Evolutionary conservation across 2,113 vertebrate genomes (phyloP), one percentile per base, ranked within the genome.

Genomic region (Tringa solitaria): DNA sequence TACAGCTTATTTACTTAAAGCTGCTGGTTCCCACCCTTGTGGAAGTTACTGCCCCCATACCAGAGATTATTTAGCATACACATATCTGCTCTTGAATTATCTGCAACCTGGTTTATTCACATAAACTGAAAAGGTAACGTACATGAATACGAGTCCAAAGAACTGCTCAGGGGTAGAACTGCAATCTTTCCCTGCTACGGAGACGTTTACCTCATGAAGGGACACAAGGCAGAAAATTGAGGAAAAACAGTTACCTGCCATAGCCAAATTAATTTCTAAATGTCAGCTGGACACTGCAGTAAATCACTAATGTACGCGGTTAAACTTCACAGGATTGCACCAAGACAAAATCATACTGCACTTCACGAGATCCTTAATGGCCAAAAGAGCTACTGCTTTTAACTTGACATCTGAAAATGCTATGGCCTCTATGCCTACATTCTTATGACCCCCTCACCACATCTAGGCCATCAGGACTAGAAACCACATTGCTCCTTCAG

Each of bases 41-140:
- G 61, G n/a, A 82, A 79, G 35, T 48, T 43, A 63, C n/a, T 82
- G 48, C 7, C 51, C 11, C 30, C 0, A 0, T 27, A 76, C 14
- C 61, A 64, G 41, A 85, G 65, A 54, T 72, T 30, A 50, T 83
- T 85, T 53, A 53, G 37, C 27, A 68, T 11, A 59, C 7, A 35
- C 8, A 2, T 53, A 57, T 35, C 45, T 87, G 43, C 43, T 68
- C 43, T 37, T 84, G 28, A 81, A 45, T 46, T 60, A 64, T 46
- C 81, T 78, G 43, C 57, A 80, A 64, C 13, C 20, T 73, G 17
- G 4, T 68, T 86, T 76, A 72, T 57, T 61, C 28, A 48, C 26
- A 32, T 63, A 64, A 88, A 90, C 43, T 86, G 68, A 73, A 83
- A 83, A 83, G 37, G 26, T 45, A 68, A 19, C 20, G 33, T 48